Evolutionary conservation across 2,888 invertebrate genomes (phyloP).

Genomic region (Balanococcus diminutus): DNA sequence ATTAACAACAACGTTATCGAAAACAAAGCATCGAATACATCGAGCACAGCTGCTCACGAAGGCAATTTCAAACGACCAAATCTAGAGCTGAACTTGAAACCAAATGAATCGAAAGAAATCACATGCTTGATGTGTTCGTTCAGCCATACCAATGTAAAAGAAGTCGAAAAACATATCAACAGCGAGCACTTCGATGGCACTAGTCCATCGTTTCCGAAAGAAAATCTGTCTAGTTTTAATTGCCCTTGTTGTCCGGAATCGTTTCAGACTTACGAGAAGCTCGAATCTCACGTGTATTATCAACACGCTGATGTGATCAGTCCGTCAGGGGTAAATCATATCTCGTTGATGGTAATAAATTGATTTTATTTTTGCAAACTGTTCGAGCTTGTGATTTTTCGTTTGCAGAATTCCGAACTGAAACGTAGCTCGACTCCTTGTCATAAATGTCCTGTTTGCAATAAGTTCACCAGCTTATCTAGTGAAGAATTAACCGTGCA

Average conservation of each 20-base stretch:
- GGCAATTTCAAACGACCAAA: neutral
- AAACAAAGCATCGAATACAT: neutral
- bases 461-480: slow-evolving; percentile 24
- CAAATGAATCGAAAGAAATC: neutral
- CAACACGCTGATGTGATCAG: slow-evolving; percentile 82
- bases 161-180: slow-evolving; percentile 72
- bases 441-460: slow-evolving; percentile 42
- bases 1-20: neutral
- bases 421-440: neutral
- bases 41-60: neutral
- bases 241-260: slow-evolving; percentile 30
- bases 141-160: neutral
- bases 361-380: neutral
- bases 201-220: slow-evolving; percentile 64
- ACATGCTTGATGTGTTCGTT: slow-evolving; percentile 40
- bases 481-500: slow-evolving; percentile 7
- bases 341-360: neutral
- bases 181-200: slow-evolving; percentile 82
- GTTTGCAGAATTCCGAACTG: neutral
- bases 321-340: slow-evolving; percentile 64
- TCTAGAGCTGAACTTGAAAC: neutral
- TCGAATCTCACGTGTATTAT: slow-evolving; percentile 84
- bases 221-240: neutral
- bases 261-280: slow-evolving; percentile 65
- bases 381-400: neutral